Percentiles rank a stretch among this genome's conserved stretches.
Evolutionary conservation across 2,888 invertebrate species (phyloP).

Genomic region (Mythimna lalbum): DNA sequence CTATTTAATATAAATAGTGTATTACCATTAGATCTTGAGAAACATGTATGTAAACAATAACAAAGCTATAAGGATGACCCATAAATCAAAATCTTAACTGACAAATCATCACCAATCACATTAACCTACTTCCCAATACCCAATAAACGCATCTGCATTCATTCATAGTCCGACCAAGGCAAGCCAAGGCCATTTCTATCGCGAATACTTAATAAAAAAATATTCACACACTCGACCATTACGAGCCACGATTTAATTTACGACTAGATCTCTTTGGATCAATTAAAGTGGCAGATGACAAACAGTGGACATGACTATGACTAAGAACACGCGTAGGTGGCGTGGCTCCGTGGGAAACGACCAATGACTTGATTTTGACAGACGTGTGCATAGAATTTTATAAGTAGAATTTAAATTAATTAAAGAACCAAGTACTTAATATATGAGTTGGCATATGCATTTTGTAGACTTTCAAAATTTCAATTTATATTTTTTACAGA

Average conservation of each 20-base stretch:
- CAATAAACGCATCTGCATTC: conserved; percentile 53
- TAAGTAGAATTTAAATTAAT: background rate
- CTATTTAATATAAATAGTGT: background rate
- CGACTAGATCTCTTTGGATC: conserved; percentile 85
- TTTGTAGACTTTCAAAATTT: background rate
- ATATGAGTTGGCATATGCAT: background rate
- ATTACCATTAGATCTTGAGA: background rate
- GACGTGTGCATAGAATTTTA: conserved; percentile 27
- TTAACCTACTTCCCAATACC: conserved; percentile 32
- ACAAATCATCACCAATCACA: conserved; percentile 27
- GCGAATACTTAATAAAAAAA: conserved; percentile 66
- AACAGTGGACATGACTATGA: conserved; percentile 77
- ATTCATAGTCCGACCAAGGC: conserved; percentile 41
- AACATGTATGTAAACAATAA: background rate
- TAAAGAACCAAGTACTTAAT: too few relatives aligned
- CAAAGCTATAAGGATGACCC: background rate
- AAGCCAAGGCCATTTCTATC: conserved; percentile 71
- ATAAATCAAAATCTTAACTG: conserved; percentile 13
- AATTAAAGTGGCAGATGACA: conserved; percentile 89
- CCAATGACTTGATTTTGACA: conserved; percentile 70
- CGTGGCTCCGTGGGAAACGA: conserved; percentile 83
- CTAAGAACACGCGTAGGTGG: conserved; percentile 85
- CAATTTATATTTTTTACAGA: background rate
- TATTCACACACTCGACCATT: conserved; percentile 78
- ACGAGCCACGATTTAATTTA: conserved; percentile 87